Evolutionary conservation across 1,140 invertebrate species (phyloP), one percentile per base, ranked within the genome.

Genomic region (Drosophila pectinifera): DNA sequence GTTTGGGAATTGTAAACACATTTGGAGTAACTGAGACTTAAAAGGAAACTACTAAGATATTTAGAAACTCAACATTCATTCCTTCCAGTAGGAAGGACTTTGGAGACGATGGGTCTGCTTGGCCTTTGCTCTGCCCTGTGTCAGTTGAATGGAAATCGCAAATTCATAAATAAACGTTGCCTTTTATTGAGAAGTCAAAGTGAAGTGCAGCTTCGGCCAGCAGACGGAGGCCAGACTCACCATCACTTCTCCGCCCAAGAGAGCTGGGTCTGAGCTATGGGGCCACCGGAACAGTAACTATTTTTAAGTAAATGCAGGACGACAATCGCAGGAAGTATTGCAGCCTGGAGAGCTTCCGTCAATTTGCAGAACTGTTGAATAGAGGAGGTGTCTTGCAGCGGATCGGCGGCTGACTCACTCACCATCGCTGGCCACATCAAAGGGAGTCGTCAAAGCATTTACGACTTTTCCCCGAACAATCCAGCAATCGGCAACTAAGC

Each of bases 171-270:
- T 81, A 86, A 86, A 78, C 74, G 67, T 75, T 78, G 68, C 45
- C 64, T 80, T 78, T 85, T 80, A 85, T 85, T 85, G 77, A 85
- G 85, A 85, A 85, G 78, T 80, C 81, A 75, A 86, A 64, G 69
- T 86, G 69, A 86, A 85, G 78, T 86, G 67, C 72, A 73, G 57
- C 56, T 45, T 45, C 31, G 45, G 51, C 48, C 54, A 80, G 78
- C 70, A 51, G 57, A 36, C 56, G n/a, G 65, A 28, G 53, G 46
- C 38, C 45, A 8, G 42, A 22, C 18, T 22, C 28, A 2, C 16
- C 16, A 39, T 5, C 7, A 42, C 26, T 43, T 11, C 18, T 11
- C 18, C 59, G 20, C 4, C 31, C 31, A 7, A 39, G 38, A 11
- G 26, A 58, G 31, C 10, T 24, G 14, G 38, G 3, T 18, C 16